phyloP scores from a whole-genome alignment of 1,140 invertebrate species.

The Neotoxoptera formosana region DNA sequence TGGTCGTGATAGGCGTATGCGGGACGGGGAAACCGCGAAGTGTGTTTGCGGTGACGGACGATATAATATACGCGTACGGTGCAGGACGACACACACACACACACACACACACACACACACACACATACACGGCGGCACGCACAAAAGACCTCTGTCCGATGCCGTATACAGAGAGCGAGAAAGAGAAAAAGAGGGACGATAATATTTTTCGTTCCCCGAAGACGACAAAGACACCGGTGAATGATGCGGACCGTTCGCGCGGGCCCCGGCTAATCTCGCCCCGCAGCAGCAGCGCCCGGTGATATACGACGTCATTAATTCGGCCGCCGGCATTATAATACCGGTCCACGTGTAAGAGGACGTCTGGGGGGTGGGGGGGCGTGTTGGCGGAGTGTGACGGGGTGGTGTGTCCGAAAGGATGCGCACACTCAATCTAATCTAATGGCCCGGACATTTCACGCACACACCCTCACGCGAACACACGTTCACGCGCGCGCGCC shows the following conservation, averaged over 20 bases:
- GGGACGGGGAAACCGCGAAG: neutral
- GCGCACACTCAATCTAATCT: conserved; percentile 54
- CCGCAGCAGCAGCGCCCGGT: conserved; percentile 13
- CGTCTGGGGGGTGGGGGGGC: too few relatives aligned
- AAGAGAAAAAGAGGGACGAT: conserved; percentile 1
- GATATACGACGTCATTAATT: conserved; percentile 54
- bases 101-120: neutral
- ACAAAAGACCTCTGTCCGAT: neutral
- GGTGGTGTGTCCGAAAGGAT: conserved; percentile 40
- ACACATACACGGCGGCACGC: neutral
- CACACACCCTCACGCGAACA: neutral
- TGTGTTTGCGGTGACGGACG: neutral
- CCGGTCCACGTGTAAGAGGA: neutral
- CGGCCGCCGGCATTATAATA: conserved; percentile 54
- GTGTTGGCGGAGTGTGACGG: too few relatives aligned
- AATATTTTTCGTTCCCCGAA: conserved; percentile 46
- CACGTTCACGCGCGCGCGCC: neutral
- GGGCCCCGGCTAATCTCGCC: conserved; percentile 1
- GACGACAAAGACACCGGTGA: conserved; percentile 50
- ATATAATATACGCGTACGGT: neutral
- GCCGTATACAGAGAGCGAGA: neutral
- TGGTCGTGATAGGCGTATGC: neutral
- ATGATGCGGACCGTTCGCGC: conserved; percentile 50
- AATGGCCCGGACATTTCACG: conserved; percentile 47
- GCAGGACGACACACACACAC: neutral